Percentiles rank a stretch among this genome's conserved stretches.
Conservation (phyloP, 2,888 invertebrate genomes). For the Cabera pusaria region DNA sequence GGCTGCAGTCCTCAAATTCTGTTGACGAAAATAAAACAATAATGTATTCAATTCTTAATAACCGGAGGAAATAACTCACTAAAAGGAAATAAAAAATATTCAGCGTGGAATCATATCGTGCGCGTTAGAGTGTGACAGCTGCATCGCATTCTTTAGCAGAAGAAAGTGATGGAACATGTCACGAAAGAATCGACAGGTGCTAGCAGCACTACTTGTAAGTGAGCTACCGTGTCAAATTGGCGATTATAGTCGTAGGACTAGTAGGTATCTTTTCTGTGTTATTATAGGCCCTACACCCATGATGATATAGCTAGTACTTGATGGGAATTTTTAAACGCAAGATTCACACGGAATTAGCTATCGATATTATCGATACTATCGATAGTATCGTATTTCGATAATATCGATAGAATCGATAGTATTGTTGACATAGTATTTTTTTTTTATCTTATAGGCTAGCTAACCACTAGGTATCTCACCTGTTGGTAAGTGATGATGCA, state of each 20-base stretch:
- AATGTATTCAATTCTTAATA: constrained; percentile 71
- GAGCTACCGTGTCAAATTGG: constrained; percentile 60
- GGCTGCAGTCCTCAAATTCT: constrained; percentile 37
- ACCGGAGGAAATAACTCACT: constrained; percentile 64
- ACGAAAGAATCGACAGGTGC: constrained; percentile 52
- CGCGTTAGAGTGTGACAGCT: constrained; percentile 66
- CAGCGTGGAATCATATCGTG: constrained; percentile 43
- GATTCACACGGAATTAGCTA: too few relatives aligned
- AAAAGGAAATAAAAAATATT: constrained; percentile 49
- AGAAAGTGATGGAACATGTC: constrained; percentile 59
- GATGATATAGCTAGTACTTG: too few relatives aligned
- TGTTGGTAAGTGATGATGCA: too few relatives aligned
- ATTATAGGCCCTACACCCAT: too few relatives aligned
- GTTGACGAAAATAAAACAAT: constrained; percentile 40
- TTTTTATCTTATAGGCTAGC: too few relatives aligned
- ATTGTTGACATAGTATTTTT: too few relatives aligned
- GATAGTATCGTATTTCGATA: too few relatives aligned
- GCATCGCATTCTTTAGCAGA: constrained; percentile 51
- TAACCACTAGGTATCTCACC: too few relatives aligned
- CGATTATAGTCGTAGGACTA: constrained; percentile 25
- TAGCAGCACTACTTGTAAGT: constrained; percentile 49
- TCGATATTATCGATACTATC: too few relatives aligned
- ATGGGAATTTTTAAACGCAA: too few relatives aligned
- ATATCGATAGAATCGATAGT: too few relatives aligned
- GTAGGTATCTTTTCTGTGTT: constrained; percentile 1